phyloP scores from a whole-genome alignment of 2,888 invertebrate species.

The Cryptus viduatorius region DNA sequence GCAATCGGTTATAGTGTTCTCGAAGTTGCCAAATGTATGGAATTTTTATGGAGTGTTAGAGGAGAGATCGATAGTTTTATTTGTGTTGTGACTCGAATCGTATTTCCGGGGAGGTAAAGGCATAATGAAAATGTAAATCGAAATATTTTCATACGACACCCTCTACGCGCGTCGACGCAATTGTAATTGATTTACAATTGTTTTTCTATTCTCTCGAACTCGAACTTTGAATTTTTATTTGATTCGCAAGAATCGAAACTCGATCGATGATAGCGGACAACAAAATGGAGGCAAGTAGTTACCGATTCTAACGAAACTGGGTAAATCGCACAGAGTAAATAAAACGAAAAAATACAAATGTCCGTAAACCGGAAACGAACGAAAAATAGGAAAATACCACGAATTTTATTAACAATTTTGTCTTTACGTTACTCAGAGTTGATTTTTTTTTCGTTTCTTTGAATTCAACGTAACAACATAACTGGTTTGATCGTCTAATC shows the following conservation, averaged over 20 bases:
- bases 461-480: slow-evolving; percentile 28
- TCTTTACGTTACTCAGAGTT: background rate
- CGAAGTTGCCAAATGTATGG: slow-evolving; percentile 68
- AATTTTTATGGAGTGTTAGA: slow-evolving; percentile 66
- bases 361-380: slow-evolving; percentile 17
- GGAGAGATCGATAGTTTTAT: slow-evolving; percentile 51
- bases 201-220: slow-evolving; percentile 18
- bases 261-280: slow-evolving; percentile 60
- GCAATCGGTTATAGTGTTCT: slow-evolving; percentile 50
- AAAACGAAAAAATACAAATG: background rate
- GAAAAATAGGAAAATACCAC: slow-evolving; percentile 21
- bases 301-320: slow-evolving; percentile 3
- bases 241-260: slow-evolving; percentile 13
- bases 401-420: slow-evolving; percentile 3
- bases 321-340: background rate
- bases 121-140: slow-evolving; percentile 17
- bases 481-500: slow-evolving; percentile 27
- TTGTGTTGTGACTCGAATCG: slow-evolving; percentile 63
- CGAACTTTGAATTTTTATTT: slow-evolving; percentile 24
- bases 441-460: background rate
- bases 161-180: background rate
- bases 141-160: slow-evolving; percentile 16
- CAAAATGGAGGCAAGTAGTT: slow-evolving; percentile 65
- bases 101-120: slow-evolving; percentile 28
- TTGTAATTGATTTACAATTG: slow-evolving; percentile 1